Evolutionary conservation across 2,888 invertebrate species (phyloP).

Genomic region (Lydus trimaculatus): DNA sequence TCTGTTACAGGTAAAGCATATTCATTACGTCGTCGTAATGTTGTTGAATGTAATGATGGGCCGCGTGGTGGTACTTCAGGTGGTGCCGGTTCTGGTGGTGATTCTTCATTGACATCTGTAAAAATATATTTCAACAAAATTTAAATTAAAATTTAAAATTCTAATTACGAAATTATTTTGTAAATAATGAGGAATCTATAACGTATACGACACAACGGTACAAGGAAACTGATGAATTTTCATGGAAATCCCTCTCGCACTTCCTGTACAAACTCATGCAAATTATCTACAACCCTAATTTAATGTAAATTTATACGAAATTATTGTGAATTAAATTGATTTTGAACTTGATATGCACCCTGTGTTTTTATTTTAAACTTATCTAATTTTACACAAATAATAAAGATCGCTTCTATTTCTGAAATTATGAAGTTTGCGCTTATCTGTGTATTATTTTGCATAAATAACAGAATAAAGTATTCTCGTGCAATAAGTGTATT

Average conservation of each 20-base stretch:
- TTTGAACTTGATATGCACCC: slow-evolving; percentile 21
- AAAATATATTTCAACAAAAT: background rate
- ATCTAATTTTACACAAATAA: background rate
- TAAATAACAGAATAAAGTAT: background rate
- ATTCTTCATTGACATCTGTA: slow-evolving; percentile 70
- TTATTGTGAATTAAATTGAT: slow-evolving; percentile 51
- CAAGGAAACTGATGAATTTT: slow-evolving; percentile 50
- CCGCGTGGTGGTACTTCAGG: slow-evolving; percentile 88
- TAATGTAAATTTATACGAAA: slow-evolving; percentile 52
- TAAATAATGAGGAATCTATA: slow-evolving; percentile 35
- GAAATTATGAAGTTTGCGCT: no score
- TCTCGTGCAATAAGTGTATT: no score
- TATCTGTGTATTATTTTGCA: background rate
- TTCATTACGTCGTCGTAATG: slow-evolving; percentile 66
- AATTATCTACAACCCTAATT: slow-evolving; percentile 42
- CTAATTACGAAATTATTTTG: slow-evolving; percentile 31
- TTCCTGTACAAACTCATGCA: slow-evolving; percentile 41
- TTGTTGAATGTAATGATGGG: slow-evolving; percentile 73
- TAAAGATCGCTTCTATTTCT: background rate
- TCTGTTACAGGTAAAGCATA: slow-evolving; percentile 63
- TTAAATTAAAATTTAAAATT: slow-evolving; percentile 23
- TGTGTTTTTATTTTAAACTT: background rate
- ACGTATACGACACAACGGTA: slow-evolving; percentile 26
- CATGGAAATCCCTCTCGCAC: slow-evolving; percentile 41
- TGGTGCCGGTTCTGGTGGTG: slow-evolving; percentile 85